phyloP scores from a whole-genome alignment of 2,797 vertebrate genomes.

The Sebastes jordani region DNA sequence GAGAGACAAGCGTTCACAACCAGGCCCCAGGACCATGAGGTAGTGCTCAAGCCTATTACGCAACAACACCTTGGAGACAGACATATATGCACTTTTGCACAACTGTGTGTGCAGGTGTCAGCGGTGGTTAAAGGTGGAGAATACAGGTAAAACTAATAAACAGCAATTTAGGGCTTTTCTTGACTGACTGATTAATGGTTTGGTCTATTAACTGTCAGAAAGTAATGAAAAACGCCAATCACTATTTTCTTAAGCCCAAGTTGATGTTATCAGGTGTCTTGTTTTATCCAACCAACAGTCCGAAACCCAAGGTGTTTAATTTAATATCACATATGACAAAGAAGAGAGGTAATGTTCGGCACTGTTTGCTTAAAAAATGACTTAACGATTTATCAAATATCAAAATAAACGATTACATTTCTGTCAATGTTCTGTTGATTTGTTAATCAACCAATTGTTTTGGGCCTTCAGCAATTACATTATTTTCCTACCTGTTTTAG shows the following conservation, averaged over 20 bases:
- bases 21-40: background rate
- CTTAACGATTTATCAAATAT: background rate
- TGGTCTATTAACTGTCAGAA: background rate
- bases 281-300: background rate
- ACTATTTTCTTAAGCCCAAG: background rate
- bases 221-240: background rate
- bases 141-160: background rate
- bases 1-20: slow-evolving; percentile 13
- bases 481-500: background rate
- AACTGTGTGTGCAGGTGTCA: background rate
- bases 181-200: background rate
- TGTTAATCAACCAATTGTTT: background rate
- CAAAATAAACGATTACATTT: background rate
- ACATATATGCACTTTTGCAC: background rate
- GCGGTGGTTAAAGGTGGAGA: background rate
- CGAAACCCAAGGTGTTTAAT: background rate
- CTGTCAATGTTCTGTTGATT: background rate
- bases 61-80: background rate
- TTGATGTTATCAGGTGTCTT: background rate
- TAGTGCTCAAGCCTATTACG: background rate
- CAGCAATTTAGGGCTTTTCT: background rate
- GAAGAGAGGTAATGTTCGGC: background rate
- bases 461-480: background rate
- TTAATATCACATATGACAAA: background rate
- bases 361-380: background rate